Evolutionary conservation across 2,797 vertebrate species (phyloP), one percentile per base, ranked within the genome.

Genomic region (Muscicapa striata): DNA sequence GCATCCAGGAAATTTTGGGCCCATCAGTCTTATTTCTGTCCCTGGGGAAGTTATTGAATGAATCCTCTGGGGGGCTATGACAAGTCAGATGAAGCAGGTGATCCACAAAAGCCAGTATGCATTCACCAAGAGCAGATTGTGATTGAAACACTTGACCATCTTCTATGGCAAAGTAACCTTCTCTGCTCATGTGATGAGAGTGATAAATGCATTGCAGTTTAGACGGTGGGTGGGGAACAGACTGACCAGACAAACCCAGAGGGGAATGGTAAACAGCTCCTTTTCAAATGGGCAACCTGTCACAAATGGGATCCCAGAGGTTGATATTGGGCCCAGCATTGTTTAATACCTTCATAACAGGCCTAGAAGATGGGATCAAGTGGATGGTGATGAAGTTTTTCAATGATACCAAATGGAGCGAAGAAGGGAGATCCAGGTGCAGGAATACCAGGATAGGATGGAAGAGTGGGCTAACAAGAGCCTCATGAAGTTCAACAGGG

Each of bases 311-410:
- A 59, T 61, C 12, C 17, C 40, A 48, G 27, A 46, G 19, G n/a
- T 5, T 0, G 0, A 29, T n/a, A 32, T 4, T 55, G 32, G 15
- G 4, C 36, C 24, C 6, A 45, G 15, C 3, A 43, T 11, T 29
- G 41, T 21, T 61, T 55, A 19, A 38, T 62, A 55, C 19, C 26
- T 52, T 73, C 29, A 4, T 24, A 52, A 52, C 6, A 29, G 48
- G 29, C 22, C 13, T 43, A 16, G 48, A 55, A 23, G 27, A 61
- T 29, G 22, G 9, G 43, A 55, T 75, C 22, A 24, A 29, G 27
- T 18, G 18, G 8, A 41, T 36, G 11, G 7, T 36, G 48, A n/a
- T 41, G 15, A 52, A 41, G 15, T 36, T 62, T 67, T 20, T 32
- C 10, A 41, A 4, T 32, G 6, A 62, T 7, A 49, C 4, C 15